These are phyloP conservation scores for Craniophora ligustri DNA, from an alignment of 2,888 invertebrate species.

Conservation along the genomic window DNA sequence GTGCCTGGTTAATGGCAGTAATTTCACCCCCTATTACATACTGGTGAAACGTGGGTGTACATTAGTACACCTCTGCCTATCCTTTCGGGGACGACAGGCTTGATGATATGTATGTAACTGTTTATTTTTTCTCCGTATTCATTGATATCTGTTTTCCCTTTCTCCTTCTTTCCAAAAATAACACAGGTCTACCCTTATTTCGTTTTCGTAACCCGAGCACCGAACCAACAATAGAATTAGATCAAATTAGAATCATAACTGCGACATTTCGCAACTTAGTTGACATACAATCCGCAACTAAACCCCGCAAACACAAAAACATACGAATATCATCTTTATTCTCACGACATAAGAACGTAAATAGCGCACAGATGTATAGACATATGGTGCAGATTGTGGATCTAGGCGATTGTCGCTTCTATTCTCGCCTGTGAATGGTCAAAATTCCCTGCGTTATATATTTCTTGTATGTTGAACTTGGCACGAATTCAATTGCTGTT, in stretches of 20 bases:
- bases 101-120: no score
- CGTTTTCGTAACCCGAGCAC: slow-evolving; percentile 25
- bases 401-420: slow-evolving; percentile 9
- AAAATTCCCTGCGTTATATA: slow-evolving; percentile 1
- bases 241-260: slow-evolving; percentile 28
- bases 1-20: no score
- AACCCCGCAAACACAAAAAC: not conserved
- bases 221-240: slow-evolving; percentile 27
- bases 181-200: slow-evolving; percentile 4
- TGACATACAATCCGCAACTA: not conserved
- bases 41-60: no score
- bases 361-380: not conserved
- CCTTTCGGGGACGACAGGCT: no score
- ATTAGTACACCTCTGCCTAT: no score
- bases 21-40: no score
- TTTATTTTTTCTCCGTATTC: no score
- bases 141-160: not conserved
- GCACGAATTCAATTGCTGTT: slow-evolving; percentile 39
- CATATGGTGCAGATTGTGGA: not conserved
- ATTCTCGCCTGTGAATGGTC: not conserved
- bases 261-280: slow-evolving; percentile 3
- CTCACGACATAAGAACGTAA: not conserved
- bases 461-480: slow-evolving; percentile 37
- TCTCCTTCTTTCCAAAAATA: not conserved
- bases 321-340: not conserved